Base-by-base conservation (phyloP, 2,888 invertebrate species). In the Tachina lurida region DNA sequence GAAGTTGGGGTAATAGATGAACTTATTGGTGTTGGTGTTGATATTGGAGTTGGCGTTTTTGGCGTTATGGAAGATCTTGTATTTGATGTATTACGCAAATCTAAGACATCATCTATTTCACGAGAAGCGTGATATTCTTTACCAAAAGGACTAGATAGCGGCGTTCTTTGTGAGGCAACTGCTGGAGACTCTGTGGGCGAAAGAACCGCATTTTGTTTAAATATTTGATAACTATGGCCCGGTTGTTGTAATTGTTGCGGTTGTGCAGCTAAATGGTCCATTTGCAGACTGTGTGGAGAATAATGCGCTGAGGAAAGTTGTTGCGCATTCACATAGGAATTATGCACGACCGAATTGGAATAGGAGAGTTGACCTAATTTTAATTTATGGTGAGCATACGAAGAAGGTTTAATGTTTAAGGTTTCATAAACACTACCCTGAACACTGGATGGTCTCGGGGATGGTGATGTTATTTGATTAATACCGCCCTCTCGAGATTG, bases 321-420 rank as follows among this genome's bases (percentile, higher is more conserved):
- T 8, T 87, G 88, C 12, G 78, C 75, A 73, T 87, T 87, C 43
- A 17, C 43, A 68, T 83, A 86, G 10, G 60, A 43, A 45, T 79
- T 83, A 43, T 86, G 86, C 45, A 80, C 39, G 39, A 73, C 88
- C 22, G 90, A 88, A 71, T 89, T 90, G 82, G 89, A 87, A 81
- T 90, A 90, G 2, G 89, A 88, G 39, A 90, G 89, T 81, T 90
- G 91, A 3, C 90, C 91, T 45, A 93, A 82, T 89, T 93, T 93
- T 3, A 92, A 90, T 89, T 93, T 93, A 78, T 93, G 93, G 86
- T 93, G 93, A 1, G 92, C 92, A 89, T 92, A 93, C 10, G 90
- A 91, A 17, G 92, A 91, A 3, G 91, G 90, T 86, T 91, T 91
- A 31, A 91, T 89, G 80, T 89, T 90, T 7, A 90, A 80, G 10